These are phyloP conservation scores for Protobothrops mucrosquamatus DNA, from an alignment of 2,113 vertebrate genomes.

Conservation along the genomic window DNA sequence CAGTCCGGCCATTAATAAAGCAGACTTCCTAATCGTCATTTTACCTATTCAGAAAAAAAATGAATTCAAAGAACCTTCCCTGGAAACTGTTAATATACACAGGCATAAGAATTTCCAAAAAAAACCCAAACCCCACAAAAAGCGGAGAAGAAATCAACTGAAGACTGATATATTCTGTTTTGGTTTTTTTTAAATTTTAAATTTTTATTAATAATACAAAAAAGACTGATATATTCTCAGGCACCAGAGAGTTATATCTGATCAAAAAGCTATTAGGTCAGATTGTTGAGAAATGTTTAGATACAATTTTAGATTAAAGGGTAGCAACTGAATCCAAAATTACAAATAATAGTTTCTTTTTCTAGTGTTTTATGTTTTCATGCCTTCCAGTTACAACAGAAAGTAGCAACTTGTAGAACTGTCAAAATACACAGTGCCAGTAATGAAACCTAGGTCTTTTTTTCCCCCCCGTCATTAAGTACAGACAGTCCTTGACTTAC, in stretches of 20 bases:
- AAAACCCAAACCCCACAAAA: too few species aligned
- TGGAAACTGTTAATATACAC: conserved; percentile 8
- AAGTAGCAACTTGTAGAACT: background rate
- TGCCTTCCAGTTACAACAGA: background rate
- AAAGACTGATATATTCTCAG: conserved; percentile 27
- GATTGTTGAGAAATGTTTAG: conserved; percentile 14
- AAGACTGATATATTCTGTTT: conserved; percentile 21
- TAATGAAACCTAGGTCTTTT: background rate
- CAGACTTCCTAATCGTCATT: conserved; percentile 17
- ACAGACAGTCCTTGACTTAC: too few species aligned
- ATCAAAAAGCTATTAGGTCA: conserved; percentile 34
- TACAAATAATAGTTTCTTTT: conserved; percentile 27
- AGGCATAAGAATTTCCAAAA: conserved; percentile 37
- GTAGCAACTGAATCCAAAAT: conserved; percentile 20
- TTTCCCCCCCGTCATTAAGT: background rate
- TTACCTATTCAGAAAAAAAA: conserved; percentile 18
- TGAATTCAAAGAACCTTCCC: conserved; percentile 40
- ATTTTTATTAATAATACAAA: too few species aligned
- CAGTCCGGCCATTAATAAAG: conserved; percentile 22
- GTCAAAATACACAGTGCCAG: background rate
- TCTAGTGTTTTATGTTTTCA: background rate
- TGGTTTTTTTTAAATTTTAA: too few species aligned
- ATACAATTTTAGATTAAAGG: background rate
- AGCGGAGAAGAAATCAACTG: conserved; percentile 16
- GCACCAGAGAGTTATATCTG: conserved; percentile 6